These are phyloP conservation scores for Physocephala rufipes DNA, from an alignment of 2,888 invertebrate species.

Conservation along the genomic window DNA sequence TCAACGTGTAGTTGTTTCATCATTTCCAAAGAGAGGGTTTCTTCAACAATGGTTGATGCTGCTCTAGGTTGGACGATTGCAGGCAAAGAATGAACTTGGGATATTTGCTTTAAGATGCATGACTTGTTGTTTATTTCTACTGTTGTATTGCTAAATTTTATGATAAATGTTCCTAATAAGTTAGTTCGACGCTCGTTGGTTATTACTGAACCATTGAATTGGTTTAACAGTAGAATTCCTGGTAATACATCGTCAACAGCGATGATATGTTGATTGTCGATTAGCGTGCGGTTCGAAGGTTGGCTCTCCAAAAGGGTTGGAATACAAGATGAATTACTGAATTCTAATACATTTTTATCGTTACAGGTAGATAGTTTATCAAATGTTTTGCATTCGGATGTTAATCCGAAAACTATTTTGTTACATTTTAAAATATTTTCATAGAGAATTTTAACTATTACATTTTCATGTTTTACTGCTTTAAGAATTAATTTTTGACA, in stretches of 20 bases:
- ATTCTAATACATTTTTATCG: constrained; percentile 35
- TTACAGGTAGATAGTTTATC: constrained; percentile 37
- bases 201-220: constrained; percentile 33
- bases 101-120: constrained; percentile 31
- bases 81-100: constrained; percentile 36
- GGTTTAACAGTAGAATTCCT: constrained; percentile 42
- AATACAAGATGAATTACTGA: constrained; percentile 40
- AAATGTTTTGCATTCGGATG: constrained; percentile 32
- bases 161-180: constrained; percentile 32
- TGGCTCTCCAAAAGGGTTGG: constrained; percentile 40
- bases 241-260: constrained; percentile 38
- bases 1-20: constrained; percentile 39
- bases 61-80: constrained; percentile 40
- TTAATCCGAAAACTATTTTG: constrained; percentile 34
- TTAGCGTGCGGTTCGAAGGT: constrained; percentile 35
- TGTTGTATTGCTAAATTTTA: constrained; percentile 34
- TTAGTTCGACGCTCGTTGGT: constrained; percentile 12
- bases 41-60: constrained; percentile 24
- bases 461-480: constrained; percentile 35
- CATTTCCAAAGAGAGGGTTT: constrained; percentile 39
- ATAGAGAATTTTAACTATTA: constrained; percentile 35
- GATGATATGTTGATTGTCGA: constrained; percentile 39
- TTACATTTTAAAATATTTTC: constrained; percentile 34
- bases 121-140: constrained; percentile 34
- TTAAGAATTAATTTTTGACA: constrained; percentile 37